Base-by-base conservation (phyloP, 2,888 invertebrate genomes). In the Empis livida region DNA sequence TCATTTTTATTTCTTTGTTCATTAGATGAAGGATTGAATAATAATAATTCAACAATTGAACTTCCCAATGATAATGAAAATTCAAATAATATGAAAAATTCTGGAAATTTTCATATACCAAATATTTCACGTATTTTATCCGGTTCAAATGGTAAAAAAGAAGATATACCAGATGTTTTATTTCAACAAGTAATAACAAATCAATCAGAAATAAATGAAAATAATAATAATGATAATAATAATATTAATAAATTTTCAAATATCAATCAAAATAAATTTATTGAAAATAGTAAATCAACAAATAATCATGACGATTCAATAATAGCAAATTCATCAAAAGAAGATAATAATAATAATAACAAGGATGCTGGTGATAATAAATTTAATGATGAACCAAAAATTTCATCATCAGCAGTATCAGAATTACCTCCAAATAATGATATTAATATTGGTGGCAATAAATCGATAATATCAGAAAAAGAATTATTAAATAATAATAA, bases 41-140 rank as follows among this genome's bases (percentile, higher is more conserved):
- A 63, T 68, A 17, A 73, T 72, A 52, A 73, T 10, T 31, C 30
- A 15, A 31, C 14, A 59, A 71, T 73, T 6, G 39, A 37, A 10
- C 37, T 5, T 37, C 46, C 48, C 14, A 51, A 51, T 32, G 45
- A 49, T n/a, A 50, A 49, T 15, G 35, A 10, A 15, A 48, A 14
- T 10, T 45, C 43, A 5, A 53, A 53, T 15, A 53, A 48, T 2
- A 49, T 53, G 13, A 46, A 49, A 16, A 80, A 79, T 54, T 71
- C 74, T 10, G 38, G 52, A 20, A 59, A 66, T 31, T 75, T 85
- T 47, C 82, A 84, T 63, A 81, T 86, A 57, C 86, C 89, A 4
- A 84, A 86, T 54, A 89, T 91, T 55, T 84, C 87, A 4, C 74
- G 91, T 47, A 90, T 91, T 59, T 71, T 91, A 20, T 86, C 86